Conservation (phyloP, 2,797 vertebrate species). For the Nasua narica region DNA sequence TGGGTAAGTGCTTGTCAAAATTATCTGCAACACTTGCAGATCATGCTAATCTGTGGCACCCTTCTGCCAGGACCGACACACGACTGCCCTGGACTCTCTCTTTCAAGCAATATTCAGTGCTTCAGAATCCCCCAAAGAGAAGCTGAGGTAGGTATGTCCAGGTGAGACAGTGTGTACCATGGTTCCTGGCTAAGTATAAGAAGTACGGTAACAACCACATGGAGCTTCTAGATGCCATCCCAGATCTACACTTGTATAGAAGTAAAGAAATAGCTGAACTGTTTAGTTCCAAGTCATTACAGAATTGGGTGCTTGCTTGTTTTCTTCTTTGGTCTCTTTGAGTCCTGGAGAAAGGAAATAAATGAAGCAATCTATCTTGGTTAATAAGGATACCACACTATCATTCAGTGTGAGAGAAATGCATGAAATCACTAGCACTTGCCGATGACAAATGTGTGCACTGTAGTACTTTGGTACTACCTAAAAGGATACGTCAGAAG, state of each 20-base stretch:
- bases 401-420: neutral
- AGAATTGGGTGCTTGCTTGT: neutral
- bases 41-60: neutral
- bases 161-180: neutral
- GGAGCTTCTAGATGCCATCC: neutral
- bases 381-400: slow-evolving; percentile 4
- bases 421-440: neutral
- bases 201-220: neutral
- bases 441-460: neutral
- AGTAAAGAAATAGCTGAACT: slow-evolving; percentile 8
- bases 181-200: neutral
- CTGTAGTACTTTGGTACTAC: neutral
- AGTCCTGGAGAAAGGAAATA: neutral
- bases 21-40: neutral
- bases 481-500: neutral
- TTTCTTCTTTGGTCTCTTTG: neutral
- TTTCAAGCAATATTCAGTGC: neutral
- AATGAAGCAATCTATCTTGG: neutral
- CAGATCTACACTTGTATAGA: slow-evolving; percentile 10
- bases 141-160: neutral
- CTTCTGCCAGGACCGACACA: neutral
- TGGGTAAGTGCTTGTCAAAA: neutral
- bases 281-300: neutral
- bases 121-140: neutral
- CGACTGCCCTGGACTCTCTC: neutral